phyloP scores from a whole-genome alignment of 2,113 vertebrate genomes.

The Chaetura pelagica region DNA sequence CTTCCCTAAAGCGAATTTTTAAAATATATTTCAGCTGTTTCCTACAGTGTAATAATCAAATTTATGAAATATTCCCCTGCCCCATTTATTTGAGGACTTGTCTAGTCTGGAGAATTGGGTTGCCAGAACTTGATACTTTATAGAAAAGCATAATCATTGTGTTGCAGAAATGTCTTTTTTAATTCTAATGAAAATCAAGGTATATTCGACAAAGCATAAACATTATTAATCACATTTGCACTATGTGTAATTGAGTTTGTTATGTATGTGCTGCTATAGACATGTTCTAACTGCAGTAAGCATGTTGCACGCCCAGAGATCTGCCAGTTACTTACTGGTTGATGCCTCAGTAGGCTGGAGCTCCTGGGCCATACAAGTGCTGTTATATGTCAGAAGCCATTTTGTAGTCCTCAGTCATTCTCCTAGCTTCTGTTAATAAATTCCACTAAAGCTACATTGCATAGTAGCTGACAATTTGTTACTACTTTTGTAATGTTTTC shows the following conservation, averaged over 20 bases:
- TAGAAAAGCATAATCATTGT: background rate
- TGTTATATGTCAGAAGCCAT: background rate
- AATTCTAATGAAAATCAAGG: background rate
- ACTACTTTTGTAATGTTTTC: background rate
- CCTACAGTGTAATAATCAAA: background rate
- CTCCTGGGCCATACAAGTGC: background rate
- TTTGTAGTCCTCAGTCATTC: background rate
- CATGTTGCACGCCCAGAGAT: rapidly evolving
- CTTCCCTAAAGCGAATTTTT: background rate
- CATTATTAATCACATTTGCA: background rate
- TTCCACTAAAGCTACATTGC: background rate
- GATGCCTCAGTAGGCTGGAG: background rate
- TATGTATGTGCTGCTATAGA: background rate
- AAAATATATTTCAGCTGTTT: background rate
- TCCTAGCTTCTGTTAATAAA: background rate
- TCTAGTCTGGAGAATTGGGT: background rate
- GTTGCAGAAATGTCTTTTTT: background rate
- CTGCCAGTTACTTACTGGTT: background rate
- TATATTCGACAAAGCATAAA: background rate
- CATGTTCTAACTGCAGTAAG: background rate
- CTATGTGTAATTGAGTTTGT: background rate
- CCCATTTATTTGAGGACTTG: background rate
- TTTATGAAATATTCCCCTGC: background rate
- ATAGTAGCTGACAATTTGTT: background rate
- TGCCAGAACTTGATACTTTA: background rate